A percentile compares a stretch with the other conserved stretches of the same genome.
Evolutionary conservation across 2,888 invertebrate genomes (phyloP).

Genomic region (Pantelozetes paolii): DNA sequence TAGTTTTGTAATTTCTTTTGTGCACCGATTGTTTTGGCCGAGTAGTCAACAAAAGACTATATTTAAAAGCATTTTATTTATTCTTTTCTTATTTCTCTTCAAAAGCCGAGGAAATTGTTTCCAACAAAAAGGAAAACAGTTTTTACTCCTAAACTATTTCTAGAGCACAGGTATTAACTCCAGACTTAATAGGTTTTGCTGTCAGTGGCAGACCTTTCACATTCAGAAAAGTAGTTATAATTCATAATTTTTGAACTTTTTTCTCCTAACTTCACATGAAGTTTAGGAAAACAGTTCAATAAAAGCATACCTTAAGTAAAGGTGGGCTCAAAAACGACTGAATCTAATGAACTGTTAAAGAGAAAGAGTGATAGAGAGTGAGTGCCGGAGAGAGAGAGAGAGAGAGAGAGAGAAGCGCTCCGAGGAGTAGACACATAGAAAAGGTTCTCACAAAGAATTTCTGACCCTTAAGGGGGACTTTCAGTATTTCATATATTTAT

Average conservation of each 20-base stretch:
- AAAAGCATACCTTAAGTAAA: background rate
- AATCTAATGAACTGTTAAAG: conserved; percentile 11
- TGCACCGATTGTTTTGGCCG: background rate
- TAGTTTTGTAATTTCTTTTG: background rate
- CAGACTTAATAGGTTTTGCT: conserved; percentile 16
- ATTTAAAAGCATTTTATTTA: conserved; percentile 11
- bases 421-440: background rate
- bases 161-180: background rate
- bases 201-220: conserved; percentile 19
- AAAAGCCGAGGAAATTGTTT: background rate
- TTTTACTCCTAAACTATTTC: background rate
- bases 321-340: background rate
- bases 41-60: background rate
- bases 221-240: conserved; percentile 17
- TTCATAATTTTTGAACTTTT: conserved; percentile 4
- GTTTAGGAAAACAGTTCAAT: conserved; percentile 16
- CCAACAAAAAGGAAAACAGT: background rate
- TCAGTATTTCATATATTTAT: background rate
- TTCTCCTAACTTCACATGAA: background rate
- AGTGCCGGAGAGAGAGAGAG: background rate
- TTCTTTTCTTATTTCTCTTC: background rate
- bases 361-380: conserved; percentile 4
- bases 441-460: background rate
- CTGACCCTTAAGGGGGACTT: background rate
- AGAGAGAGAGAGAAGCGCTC: background rate